Conservation (phyloP, 1,140 invertebrate species). For the Papilio xuthus region DNA sequence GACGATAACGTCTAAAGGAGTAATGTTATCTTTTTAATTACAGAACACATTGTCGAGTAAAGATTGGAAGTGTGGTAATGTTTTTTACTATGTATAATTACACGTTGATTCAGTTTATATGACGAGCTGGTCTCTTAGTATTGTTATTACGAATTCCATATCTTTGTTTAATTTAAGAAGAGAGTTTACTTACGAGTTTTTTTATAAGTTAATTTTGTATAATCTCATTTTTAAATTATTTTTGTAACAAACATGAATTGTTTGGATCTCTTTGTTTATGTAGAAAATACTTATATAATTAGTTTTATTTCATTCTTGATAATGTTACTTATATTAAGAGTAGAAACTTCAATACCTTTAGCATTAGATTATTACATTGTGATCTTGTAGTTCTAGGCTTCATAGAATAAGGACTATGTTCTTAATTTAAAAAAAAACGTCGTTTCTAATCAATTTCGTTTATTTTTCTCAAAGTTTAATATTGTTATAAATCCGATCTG, state of each 20-base stretch:
- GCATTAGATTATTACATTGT: conserved; percentile 71
- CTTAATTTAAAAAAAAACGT: not conserved
- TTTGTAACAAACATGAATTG: not conserved
- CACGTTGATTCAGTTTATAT: conserved; percentile 42
- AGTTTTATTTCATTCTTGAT: not conserved
- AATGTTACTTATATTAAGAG: conserved; percentile 17
- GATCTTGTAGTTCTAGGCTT: conserved; percentile 73
- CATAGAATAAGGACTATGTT: conserved; percentile 44
- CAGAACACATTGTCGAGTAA: conserved; percentile 32
- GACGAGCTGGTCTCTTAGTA: conserved; percentile 62
- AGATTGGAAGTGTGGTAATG: not conserved
- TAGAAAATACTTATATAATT: not conserved
- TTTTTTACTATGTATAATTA: conserved; percentile 42
- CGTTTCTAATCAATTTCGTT: not conserved
- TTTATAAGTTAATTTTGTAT: not conserved
- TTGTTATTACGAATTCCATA: conserved; percentile 35
- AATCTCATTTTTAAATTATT: not conserved
- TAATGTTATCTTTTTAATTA: conserved; percentile 1
- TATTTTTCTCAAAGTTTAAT: not conserved
- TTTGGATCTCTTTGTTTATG: conserved; percentile 9
- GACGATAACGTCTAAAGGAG: not conserved
- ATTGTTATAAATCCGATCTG: too few relatives aligned
- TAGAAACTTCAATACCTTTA: conserved; percentile 53
- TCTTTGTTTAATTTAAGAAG: conserved; percentile 17
- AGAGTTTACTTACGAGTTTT: not conserved